Evolutionary conservation across 2,888 invertebrate genomes (phyloP), one percentile per base, ranked within the genome.

Genomic region (Chrysina gloriosa): DNA sequence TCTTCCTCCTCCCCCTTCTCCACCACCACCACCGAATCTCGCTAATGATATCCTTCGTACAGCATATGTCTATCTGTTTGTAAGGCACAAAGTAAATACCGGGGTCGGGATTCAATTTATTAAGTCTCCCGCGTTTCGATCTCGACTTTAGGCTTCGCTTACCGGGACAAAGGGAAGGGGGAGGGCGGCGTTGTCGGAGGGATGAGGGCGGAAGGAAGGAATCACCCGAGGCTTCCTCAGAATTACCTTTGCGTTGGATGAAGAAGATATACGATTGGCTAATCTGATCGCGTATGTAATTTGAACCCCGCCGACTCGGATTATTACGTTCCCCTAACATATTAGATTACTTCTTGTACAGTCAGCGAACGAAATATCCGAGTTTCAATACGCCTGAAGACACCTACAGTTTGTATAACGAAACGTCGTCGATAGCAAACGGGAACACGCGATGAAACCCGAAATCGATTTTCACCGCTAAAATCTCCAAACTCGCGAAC

Each of bases 31-130:
- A n/a, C n/a, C n/a, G n/a, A n/a, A 39, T 39, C 39, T 16, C 11
- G 39, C 39, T 39, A 39, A 39, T 39, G 39, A 39, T 39, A 39
- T 39, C 16, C 39, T 39, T 7, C 7, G 7, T 7, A 11, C 39
- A 14, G 11, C 39, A n/a, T 39, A 3, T 16, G 5, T 39, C 16
- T 29, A 14, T 2, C 11, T 14, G 11, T 7, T 14, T 6, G 50
- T 9, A 2, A 52, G 14, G 14, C 31, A 52, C 50, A 52, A 52
- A 52, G 50, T 52, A 52, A 52, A 52, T 29, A 52, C 14, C n/a
- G n/a, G n/a, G n/a, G 42, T 42, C 16, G 42, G n/a, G 29, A 52
- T 52, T 52, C 29, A 52, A 52, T 52, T 52, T 52, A 29, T 52
- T 16, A 16, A 11, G 29, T 16, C 0, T 52, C 29, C n/a, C n/a